A percentile compares a stretch with the other conserved stretches of the same genome.
phyloP scores from a whole-genome alignment of 2,113 vertebrate species.

The Xyliphius kryptos region DNA sequence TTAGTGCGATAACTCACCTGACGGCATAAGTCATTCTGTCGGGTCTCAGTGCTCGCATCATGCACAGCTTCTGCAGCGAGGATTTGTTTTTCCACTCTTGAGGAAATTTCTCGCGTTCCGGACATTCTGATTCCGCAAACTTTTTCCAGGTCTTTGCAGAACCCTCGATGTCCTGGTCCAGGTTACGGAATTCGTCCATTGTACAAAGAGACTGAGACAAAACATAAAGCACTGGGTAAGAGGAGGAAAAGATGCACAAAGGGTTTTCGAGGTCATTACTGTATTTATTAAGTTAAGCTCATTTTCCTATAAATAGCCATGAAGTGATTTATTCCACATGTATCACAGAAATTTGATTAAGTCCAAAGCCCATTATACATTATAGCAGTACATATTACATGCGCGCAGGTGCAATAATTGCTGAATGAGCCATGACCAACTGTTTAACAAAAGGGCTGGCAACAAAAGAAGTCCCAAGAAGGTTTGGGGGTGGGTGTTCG shows the following conservation, averaged over 20 bases:
- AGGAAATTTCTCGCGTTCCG: conserved; percentile 90
- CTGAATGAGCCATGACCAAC: conserved; percentile 18
- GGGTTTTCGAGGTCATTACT: too few relatives aligned
- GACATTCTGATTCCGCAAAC: conserved; percentile 85
- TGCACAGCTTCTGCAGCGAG: conserved; percentile 64
- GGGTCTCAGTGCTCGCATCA: conserved; percentile 38
- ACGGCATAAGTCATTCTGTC: conserved; percentile 41
- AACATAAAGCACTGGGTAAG: too few relatives aligned
- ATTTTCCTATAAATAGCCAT: too few relatives aligned
- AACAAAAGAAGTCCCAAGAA: conserved; percentile 21
- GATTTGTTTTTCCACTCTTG: conserved; percentile 94
- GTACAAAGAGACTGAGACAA: conserved; percentile 71
- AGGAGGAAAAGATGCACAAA: too few relatives aligned
- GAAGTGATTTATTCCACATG: conserved; percentile 4
- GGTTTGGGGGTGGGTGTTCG: conserved; percentile 22
- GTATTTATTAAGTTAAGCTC: too few relatives aligned
- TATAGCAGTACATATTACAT: conserved; percentile 10
- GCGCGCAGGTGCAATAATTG: conserved; percentile 15
- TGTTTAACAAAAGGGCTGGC: conserved; percentile 12
- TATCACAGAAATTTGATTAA: not conserved
- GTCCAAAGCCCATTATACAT: conserved; percentile 8
- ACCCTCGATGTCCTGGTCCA: conserved; percentile 88
- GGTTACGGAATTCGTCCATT: conserved; percentile 84
- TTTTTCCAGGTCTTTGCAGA: conserved; percentile 93
- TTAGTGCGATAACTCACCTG: too few relatives aligned